Evolutionary conservation across 2,797 vertebrate species (phyloP).

Genomic region (Lepilemur ruficaudatus): DNA sequence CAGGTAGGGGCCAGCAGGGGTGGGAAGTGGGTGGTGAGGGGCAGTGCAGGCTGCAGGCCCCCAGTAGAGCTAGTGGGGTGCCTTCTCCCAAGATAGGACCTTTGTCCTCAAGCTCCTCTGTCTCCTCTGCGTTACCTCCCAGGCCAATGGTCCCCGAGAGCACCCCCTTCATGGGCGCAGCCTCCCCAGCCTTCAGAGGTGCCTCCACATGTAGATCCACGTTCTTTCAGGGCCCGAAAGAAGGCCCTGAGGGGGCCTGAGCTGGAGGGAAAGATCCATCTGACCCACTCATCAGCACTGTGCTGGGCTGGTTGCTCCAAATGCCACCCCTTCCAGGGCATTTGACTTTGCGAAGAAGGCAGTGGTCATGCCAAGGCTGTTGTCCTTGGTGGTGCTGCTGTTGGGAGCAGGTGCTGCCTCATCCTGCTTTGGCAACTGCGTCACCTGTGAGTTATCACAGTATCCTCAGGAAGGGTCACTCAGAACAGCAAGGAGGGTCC

Average conservation of each 20-base stretch:
- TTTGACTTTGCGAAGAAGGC: neutral
- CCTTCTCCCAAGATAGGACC: neutral
- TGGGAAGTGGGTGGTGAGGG: neutral
- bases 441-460: neutral
- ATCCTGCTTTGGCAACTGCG: neutral
- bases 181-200: neutral
- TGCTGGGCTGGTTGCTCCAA: neutral
- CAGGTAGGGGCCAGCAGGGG: constrained; percentile 87
- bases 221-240: neutral
- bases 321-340: neutral
- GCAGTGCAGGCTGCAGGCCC: neutral
- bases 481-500: neutral
- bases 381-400: neutral
- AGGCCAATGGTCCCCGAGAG: neutral
- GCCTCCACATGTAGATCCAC: neutral
- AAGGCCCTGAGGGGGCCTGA: neutral
- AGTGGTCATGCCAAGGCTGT: neutral
- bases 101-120: neutral
- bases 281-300: neutral
- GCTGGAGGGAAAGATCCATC: neutral
- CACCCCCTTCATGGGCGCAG: neutral
- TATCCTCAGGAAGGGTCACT: neutral
- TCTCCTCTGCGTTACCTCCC: neutral
- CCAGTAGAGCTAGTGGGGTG: too few species aligned
- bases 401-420: neutral